A percentile compares a stretch with the other conserved stretches of the same genome.
phyloP scores from a whole-genome alignment of 2,797 vertebrate species.

The Coilia nasus region DNA sequence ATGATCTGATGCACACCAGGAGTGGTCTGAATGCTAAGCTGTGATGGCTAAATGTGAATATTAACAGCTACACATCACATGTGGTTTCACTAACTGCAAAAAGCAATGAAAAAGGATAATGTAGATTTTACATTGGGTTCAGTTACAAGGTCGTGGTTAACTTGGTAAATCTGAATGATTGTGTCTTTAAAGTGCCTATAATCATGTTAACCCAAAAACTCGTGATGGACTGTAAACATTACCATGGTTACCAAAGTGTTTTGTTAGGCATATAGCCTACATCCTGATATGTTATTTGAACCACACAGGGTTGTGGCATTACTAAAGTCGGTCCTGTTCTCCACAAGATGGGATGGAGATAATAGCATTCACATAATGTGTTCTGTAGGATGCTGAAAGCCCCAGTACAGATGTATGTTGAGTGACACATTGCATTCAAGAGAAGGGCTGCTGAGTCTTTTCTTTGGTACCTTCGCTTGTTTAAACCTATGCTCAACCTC shows the following conservation, averaged over 20 bases:
- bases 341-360: background rate
- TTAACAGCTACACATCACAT: background rate
- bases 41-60: background rate
- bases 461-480: background rate
- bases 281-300: background rate
- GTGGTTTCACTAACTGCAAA: background rate
- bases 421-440: background rate
- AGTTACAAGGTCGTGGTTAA: background rate
- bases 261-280: background rate
- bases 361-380: background rate
- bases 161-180: background rate
- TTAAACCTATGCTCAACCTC: background rate
- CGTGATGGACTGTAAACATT: background rate
- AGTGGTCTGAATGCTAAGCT: conserved; percentile 7
- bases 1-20: background rate
- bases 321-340: background rate
- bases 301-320: background rate
- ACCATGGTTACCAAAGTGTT: background rate
- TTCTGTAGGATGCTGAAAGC: background rate
- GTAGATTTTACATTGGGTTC: background rate
- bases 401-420: background rate
- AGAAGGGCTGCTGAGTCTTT: background rate
- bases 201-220: background rate
- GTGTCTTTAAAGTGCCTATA: background rate
- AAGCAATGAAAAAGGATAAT: background rate